Evolutionary conservation across 1,140 invertebrate species (phyloP).

Genomic region (silkworm (Bombyx mori)): ASM3026992v2 NC_085111.1:1285001-1285500

Average conservation of each 20-base stretch:
- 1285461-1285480: no score
- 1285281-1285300: conserved; percentile 18
- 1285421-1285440: no score
- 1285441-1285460: no score
- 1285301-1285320: neutral
- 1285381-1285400: neutral
- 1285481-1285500: no score
- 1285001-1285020: conserved; percentile 23
- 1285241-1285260: conserved; percentile 17
- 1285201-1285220: conserved; percentile 29
- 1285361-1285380: neutral
- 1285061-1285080: conserved; percentile 47
- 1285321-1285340: neutral
- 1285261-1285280: conserved; percentile 46
- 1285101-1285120: conserved; percentile 55
- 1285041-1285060: conserved; percentile 64
- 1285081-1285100: conserved; percentile 49
- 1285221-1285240: conserved; percentile 26
- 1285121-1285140: conserved; percentile 20
- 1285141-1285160: conserved; percentile 48
- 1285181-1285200: conserved; percentile 1
- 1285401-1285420: no score
- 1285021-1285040: conserved; percentile 64
- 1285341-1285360: neutral
- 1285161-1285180: conserved; percentile 20